These are phyloP conservation scores for Cyanistes caeruleus DNA, from an alignment of 2,113 vertebrate genomes.

Conservation along the genomic window DNA sequence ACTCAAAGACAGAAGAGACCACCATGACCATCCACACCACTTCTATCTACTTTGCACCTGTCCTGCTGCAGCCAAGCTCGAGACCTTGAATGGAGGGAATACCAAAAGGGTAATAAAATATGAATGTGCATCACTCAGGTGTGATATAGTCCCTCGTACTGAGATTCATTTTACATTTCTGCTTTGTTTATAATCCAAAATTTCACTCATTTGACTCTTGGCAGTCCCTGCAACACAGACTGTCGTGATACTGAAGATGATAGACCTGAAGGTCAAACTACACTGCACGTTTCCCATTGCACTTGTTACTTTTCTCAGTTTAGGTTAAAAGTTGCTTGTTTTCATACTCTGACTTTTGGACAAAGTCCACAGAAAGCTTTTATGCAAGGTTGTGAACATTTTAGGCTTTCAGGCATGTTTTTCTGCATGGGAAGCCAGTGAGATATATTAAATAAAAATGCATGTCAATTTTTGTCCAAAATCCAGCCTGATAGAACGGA, in stretches of 20 bases:
- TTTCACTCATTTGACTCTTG: not conserved
- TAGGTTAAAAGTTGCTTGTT: not conserved
- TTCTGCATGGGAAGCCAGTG: not conserved
- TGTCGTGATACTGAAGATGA: not conserved
- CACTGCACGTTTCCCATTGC: not conserved
- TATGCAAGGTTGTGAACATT: not conserved
- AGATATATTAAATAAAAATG: not conserved
- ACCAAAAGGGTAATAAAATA: not conserved
- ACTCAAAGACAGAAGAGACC: not conserved
- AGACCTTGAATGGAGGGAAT: not conserved
- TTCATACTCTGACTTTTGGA: not conserved
- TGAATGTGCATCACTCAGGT: not conserved
- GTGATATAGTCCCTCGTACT: no score
- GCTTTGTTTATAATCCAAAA: not conserved
- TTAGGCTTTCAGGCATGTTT: not conserved
- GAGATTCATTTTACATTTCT: not conserved
- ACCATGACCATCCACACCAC: not conserved
- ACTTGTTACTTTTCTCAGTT: not conserved
- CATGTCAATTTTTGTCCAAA: not conserved
- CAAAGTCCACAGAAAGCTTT: not conserved
- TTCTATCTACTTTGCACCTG: not conserved
- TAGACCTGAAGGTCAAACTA: not conserved
- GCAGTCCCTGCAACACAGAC: not conserved
- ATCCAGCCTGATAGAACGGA: not conserved
- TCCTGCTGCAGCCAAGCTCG: not conserved